Conservation (phyloP, 2,113 vertebrate species). For the Elgaria multicarinata region DNA sequence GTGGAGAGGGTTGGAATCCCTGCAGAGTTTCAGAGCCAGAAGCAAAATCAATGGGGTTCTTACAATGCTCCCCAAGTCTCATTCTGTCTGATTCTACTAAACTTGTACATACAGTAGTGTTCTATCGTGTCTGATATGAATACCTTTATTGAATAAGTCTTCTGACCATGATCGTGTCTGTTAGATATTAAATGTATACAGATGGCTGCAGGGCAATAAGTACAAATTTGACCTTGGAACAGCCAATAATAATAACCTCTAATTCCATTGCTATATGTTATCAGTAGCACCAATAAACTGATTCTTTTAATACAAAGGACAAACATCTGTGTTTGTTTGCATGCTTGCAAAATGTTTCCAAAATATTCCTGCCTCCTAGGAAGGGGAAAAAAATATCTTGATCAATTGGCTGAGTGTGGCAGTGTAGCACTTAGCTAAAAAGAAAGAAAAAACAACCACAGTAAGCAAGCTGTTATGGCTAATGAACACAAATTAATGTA, state of each 20-base stretch:
- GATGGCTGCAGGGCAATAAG: slow-evolving; percentile 23
- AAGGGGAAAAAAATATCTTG: slow-evolving; percentile 21
- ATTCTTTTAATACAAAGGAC: slow-evolving; percentile 38
- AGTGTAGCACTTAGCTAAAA: slow-evolving; percentile 4
- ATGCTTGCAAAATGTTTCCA: slow-evolving; percentile 40
- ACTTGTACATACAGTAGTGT: not conserved
- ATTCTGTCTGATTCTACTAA: not conserved
- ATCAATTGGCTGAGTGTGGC: slow-evolving; percentile 23
- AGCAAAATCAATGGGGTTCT: not conserved
- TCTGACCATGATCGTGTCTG: too few species aligned
- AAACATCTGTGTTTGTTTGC: slow-evolving; percentile 51
- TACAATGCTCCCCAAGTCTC: not conserved
- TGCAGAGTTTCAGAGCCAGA: not conserved
- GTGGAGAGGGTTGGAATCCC: not conserved
- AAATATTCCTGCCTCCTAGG: slow-evolving; percentile 1
- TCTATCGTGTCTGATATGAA: too few species aligned
- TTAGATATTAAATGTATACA: slow-evolving; percentile 25
- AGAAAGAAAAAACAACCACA: not conserved
- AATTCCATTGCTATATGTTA: slow-evolving; percentile 59
- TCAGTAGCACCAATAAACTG: slow-evolving; percentile 53
- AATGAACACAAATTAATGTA: slow-evolving; percentile 35
- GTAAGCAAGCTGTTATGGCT: not conserved
- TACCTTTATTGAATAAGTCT: too few species aligned
- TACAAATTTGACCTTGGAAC: slow-evolving; percentile 41
- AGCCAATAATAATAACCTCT: slow-evolving; percentile 44